Conservation (phyloP, 2,113 vertebrate genomes). For the Melanostigma gelatinosum region DNA sequence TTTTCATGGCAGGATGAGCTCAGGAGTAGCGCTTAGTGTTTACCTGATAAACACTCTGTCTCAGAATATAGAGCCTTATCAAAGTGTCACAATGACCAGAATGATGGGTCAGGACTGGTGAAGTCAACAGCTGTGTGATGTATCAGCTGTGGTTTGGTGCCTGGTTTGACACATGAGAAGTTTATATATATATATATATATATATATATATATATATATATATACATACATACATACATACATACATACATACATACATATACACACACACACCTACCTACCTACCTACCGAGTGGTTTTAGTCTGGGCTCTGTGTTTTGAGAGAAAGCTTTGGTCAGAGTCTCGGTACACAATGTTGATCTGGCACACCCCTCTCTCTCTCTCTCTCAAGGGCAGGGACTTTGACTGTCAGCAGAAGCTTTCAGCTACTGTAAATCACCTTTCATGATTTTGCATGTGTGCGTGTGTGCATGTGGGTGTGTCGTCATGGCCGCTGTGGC, state of each 20-base stretch:
- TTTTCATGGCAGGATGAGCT: neutral
- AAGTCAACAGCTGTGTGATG: slow-evolving; percentile 17
- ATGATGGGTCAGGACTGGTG: neutral
- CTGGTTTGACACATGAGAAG: slow-evolving; percentile 32
- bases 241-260: slow-evolving; percentile 28
- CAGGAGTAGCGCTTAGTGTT: neutral
- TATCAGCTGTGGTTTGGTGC: slow-evolving; percentile 5
- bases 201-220: slow-evolving; percentile 42
- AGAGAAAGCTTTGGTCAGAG: slow-evolving; percentile 38
- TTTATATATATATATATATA: slow-evolving; percentile 30
- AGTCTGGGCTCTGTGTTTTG: slow-evolving; percentile 24
- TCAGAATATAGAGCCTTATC: neutral
- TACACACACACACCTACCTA: too few relatives aligned
- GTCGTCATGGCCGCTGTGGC: slow-evolving; percentile 48
- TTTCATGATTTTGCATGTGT: slow-evolving; percentile 33
- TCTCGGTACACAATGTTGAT: slow-evolving; percentile 33
- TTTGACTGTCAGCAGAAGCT: slow-evolving; percentile 69
- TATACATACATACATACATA: slow-evolving; percentile 37
- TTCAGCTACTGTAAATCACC: slow-evolving; percentile 67
- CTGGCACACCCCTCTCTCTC: slow-evolving; percentile 21
- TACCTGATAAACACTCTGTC: neutral
- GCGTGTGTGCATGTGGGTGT: slow-evolving; percentile 51
- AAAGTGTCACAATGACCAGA: neutral
- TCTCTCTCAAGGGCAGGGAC: slow-evolving; percentile 44
- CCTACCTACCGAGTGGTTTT: neutral